phyloP scores from a whole-genome alignment of 2,888 invertebrate genomes.

The Acleris laterana region DNA sequence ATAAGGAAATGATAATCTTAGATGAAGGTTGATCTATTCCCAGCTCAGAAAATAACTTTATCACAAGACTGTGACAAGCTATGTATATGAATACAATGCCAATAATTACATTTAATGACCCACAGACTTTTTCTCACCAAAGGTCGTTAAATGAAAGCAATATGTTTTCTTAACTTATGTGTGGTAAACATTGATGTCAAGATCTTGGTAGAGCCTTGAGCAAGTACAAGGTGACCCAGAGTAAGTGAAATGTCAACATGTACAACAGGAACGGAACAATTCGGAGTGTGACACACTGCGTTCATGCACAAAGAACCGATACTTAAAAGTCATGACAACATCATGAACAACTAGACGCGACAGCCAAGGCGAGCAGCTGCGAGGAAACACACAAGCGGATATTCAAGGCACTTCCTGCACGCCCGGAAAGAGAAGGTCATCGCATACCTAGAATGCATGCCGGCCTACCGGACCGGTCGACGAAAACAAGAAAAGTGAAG shows the following conservation, averaged over 20 bases:
- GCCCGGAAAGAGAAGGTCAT: conserved; percentile 83
- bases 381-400: conserved; percentile 78
- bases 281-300: conserved; percentile 53
- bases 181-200: conserved; percentile 73
- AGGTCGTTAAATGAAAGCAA: conserved; percentile 62
- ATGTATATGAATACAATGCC: conserved; percentile 17
- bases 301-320: conserved; percentile 60
- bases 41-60: conserved; percentile 22
- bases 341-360: conserved; percentile 69
- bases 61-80: conserved; percentile 15
- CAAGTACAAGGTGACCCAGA: conserved; percentile 77
- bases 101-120: conserved; percentile 24
- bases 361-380: conserved; percentile 74
- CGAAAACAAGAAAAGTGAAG: conserved; percentile 74
- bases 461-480: conserved; percentile 57
- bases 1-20: conserved; percentile 29
- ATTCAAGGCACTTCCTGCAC: conserved; percentile 83
- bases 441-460: conserved; percentile 74
- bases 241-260: conserved; percentile 78
- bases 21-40: conserved; percentile 30
- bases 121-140: conserved; percentile 56
- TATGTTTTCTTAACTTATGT: conserved; percentile 55
- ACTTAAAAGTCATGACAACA: conserved; percentile 64
- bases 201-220: conserved; percentile 72
- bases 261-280: conserved; percentile 62